These are phyloP conservation scores for Furnarius figulus DNA, from an alignment of 2,113 vertebrate genomes.

Conservation along the genomic window DNA sequence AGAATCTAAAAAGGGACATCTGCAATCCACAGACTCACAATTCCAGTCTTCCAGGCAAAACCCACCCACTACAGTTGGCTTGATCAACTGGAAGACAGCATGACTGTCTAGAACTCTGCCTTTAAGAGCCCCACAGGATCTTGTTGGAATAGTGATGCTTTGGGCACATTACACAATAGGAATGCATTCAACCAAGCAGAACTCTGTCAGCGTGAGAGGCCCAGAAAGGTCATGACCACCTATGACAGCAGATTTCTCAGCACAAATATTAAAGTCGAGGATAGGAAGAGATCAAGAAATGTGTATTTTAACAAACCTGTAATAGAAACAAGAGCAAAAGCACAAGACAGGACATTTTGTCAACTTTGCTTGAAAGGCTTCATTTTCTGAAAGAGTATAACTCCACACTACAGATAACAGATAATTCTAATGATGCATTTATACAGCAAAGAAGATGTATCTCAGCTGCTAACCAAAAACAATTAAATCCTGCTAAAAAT, in stretches of 20 bases:
- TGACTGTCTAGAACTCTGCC: rapidly evolving
- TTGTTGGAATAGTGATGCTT: not conserved
- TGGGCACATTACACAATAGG: not conserved
- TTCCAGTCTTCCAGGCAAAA: not conserved
- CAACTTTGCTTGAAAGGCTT: not conserved
- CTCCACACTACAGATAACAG: not conserved
- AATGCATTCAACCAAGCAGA: not conserved
- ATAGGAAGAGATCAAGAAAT: not conserved
- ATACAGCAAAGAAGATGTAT: not conserved
- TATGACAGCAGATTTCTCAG: not conserved
- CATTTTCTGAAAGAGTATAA: not conserved
- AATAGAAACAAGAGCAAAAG: not conserved
- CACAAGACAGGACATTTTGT: not conserved
- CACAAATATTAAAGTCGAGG: not conserved
- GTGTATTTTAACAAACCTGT: not conserved
- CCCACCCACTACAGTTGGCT: not conserved
- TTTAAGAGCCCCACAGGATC: not conserved
- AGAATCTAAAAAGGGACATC: not conserved
- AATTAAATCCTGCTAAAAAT: not conserved
- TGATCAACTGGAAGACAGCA: not conserved
- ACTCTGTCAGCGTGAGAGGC: not conserved
- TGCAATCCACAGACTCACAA: not conserved
- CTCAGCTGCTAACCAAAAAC: not conserved
- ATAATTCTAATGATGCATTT: not conserved
- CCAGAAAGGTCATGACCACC: not conserved